Conservation (phyloP, 2,113 vertebrate genomes). For the Amphilophus citrinellus region DNA sequence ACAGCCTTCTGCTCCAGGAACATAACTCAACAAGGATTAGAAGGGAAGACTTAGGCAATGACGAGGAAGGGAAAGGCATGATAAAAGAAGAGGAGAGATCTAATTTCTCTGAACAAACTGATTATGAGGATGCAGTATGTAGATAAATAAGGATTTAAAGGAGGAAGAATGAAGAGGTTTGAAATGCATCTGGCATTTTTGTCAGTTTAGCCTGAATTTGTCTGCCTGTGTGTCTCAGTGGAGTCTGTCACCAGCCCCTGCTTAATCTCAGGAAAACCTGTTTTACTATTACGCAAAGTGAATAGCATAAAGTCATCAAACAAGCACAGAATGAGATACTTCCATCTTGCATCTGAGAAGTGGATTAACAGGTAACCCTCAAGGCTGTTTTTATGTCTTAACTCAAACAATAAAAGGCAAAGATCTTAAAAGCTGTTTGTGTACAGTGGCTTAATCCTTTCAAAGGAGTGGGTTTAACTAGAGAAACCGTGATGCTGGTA, state of each 20-base stretch:
- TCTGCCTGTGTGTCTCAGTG: neutral
- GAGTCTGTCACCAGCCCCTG: neutral
- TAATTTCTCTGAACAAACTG: constrained; percentile 67
- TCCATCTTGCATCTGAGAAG: constrained; percentile 18
- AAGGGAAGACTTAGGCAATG: constrained; percentile 41
- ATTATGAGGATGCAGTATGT: constrained; percentile 60
- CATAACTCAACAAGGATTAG: constrained; percentile 51
- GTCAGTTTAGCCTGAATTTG: neutral
- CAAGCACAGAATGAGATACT: constrained; percentile 25
- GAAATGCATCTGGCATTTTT: neutral
- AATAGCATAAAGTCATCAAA: constrained; percentile 10
- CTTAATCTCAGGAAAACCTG: neutral
- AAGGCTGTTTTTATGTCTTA: constrained; percentile 40
- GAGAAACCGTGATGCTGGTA: constrained; percentile 29
- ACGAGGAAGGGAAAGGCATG: constrained; percentile 44
- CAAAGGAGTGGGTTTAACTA: constrained; percentile 28
- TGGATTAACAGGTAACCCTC: constrained; percentile 55
- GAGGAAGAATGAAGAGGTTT: constrained; percentile 22
- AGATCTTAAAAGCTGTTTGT: constrained; percentile 51
- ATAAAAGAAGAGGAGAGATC: constrained; percentile 60
- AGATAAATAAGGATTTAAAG: constrained; percentile 37
- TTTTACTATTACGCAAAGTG: constrained; percentile 10
- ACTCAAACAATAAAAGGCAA: constrained; percentile 45
- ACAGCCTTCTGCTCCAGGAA: constrained; percentile 65
- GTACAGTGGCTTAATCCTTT: constrained; percentile 40